These are phyloP conservation scores for Ephestia elutella DNA, from an alignment of 1,140 invertebrate genomes.

Conservation along the genomic window DNA sequence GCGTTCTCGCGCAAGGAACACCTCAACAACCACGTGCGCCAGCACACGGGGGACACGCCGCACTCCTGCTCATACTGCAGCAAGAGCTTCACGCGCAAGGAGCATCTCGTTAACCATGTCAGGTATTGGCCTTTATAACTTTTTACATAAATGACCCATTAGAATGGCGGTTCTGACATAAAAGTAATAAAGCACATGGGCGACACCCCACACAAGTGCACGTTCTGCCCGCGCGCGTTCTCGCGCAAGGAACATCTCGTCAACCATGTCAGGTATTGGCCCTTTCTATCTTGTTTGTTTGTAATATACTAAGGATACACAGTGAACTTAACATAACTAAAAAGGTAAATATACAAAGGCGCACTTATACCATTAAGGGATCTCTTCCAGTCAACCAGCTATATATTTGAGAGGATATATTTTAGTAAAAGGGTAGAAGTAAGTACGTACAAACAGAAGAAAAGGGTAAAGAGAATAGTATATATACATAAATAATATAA, in stretches of 20 bases:
- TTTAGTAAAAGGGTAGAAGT: no score
- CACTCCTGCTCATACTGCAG: constrained; percentile 88
- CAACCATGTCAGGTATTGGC: constrained; percentile 81
- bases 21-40: constrained; percentile 78
- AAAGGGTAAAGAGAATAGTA: no score
- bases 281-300: no score
- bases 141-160: constrained; percentile 26
- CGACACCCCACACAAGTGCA: constrained; percentile 90
- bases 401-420: no score
- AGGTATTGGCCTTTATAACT: constrained; percentile 36
- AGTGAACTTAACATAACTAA: no score
- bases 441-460: no score
- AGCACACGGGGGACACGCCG: constrained; percentile 85
- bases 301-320: no score
- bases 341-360: no score
- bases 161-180: constrained; percentile 79
- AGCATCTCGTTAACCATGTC: constrained; percentile 85
- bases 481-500: no score
- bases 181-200: constrained; percentile 91
- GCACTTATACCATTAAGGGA: no score
- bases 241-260: constrained; percentile 87
- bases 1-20: constrained; percentile 90
- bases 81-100: constrained; percentile 89
- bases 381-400: no score
- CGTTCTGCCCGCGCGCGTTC: constrained; percentile 90